Evolutionary conservation across 2,797 vertebrate genomes (phyloP), one percentile per base, ranked within the genome.

Genomic region (Micropoecilia bifurca): DNA sequence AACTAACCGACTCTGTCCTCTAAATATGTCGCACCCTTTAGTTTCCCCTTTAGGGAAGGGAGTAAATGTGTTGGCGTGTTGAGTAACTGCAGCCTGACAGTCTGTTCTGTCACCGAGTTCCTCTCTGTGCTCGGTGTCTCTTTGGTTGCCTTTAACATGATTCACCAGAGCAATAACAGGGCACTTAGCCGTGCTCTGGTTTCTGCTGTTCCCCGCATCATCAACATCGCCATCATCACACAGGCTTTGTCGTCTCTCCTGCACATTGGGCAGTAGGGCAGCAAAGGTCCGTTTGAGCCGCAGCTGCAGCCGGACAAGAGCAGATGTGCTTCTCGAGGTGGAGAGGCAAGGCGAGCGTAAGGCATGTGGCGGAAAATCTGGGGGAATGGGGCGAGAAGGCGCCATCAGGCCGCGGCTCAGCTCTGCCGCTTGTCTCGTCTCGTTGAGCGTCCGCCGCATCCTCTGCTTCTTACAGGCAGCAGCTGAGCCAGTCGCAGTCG

Each of bases 401-500:
- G 55, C 41, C 41, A 53, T 71, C 68, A 16, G 71, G 80, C 75
- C 71, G 39, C 55, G 33, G 61, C 50, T 79, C 72, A 2, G 87
- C 86, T 86, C 81, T 87, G 85, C 79, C 84, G 85, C 86, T 83
- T 88, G 87, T 93, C 90, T 81, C 1, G 71, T 91, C 83, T 81
- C 4, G 75, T 87, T 74, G 75, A 85, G 79, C 74, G 82, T 77
- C 55, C 28, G 80, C 59, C 82, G 87, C 71, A 43, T 77, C 82
- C 80, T 87, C 41, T 50, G 81, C 75, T 84, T 88, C 88, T 73
- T 87, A 88, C 90, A 90, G 90, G 88, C 87, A 84, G 90, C 92
- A 94, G 92, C 92, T 92, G 89, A 92, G 91, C 84, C 88, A 88
- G 84, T 87, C 87, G 81, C 88, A 79, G 77, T 77, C 74, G 87